A percentile compares a stretch with the other conserved stretches of the same genome.
These are phyloP conservation scores for Catocala fraxini DNA, from an alignment of 2,888 invertebrate genomes.

Conservation along the genomic window DNA sequence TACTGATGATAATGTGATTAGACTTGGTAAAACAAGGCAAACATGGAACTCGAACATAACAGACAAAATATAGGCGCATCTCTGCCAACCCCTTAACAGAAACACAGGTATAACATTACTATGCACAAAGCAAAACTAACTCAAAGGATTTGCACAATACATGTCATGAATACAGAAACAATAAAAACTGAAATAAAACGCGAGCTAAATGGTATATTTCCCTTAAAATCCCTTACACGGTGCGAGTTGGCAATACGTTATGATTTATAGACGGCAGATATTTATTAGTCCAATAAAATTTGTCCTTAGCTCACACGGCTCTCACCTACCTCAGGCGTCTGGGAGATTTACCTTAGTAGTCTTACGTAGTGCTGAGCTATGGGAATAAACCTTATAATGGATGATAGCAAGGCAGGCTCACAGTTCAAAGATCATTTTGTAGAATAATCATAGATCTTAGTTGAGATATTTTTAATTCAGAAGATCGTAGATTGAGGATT, in stretches of 20 bases:
- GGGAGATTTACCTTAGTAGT: constrained; percentile 1
- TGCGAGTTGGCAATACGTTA: constrained; percentile 61
- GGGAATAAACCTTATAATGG: not conserved
- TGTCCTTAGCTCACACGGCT: constrained; percentile 56
- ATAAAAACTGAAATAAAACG: constrained; percentile 20
- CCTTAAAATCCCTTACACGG: constrained; percentile 53
- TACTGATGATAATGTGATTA: too few species aligned
- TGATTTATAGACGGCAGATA: constrained; percentile 65
- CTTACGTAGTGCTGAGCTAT: constrained; percentile 1
- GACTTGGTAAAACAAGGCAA: too few species aligned
- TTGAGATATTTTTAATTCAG: too few species aligned
- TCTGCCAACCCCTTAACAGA: too few species aligned
- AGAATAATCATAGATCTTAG: too few species aligned
- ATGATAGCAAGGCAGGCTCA: too few species aligned
- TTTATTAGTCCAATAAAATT: constrained; percentile 74
- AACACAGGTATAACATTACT: too few species aligned
- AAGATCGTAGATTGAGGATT: too few species aligned
- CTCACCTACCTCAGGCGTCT: not conserved
- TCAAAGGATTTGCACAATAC: not conserved
- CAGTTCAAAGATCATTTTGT: too few species aligned
- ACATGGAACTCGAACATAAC: too few species aligned
- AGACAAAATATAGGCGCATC: too few species aligned
- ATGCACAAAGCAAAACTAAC: not conserved
- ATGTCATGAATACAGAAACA: constrained; percentile 11
- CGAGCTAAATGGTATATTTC: constrained; percentile 51